Evolutionary conservation across 2,113 vertebrate genomes (phyloP).

Genomic region (Mustela nigripes): DNA sequence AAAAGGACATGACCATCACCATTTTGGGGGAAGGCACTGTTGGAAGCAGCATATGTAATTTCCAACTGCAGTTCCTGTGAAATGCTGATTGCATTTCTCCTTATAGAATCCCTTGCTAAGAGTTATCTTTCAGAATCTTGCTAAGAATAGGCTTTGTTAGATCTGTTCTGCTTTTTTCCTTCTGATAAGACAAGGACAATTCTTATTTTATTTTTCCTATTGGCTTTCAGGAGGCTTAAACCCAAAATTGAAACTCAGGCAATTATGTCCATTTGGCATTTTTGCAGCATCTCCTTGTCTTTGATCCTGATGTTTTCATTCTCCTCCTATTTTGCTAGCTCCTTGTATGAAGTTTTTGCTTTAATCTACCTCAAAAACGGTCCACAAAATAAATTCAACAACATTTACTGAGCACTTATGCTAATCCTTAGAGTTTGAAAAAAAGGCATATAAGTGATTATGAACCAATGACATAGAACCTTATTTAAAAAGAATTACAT

Average conservation of each 20-base stretch:
- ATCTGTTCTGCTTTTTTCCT: background rate
- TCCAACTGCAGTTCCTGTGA: background rate
- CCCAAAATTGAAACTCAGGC: background rate
- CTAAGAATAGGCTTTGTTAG: background rate
- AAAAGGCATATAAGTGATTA: background rate
- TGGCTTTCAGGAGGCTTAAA: background rate
- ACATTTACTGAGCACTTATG: background rate
- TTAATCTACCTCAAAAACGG: constrained; percentile 1
- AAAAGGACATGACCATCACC: background rate
- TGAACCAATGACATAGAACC: background rate
- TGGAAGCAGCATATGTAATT: background rate
- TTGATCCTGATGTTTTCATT: background rate
- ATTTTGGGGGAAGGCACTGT: background rate
- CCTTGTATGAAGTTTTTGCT: constrained; percentile 3
- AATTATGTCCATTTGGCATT: background rate
- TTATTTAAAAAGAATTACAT: background rate
- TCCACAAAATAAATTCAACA: constrained; percentile 4
- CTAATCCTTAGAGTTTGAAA: background rate
- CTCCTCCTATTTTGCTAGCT: background rate
- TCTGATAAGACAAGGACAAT: background rate
- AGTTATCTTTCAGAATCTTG: background rate
- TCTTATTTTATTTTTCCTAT: background rate
- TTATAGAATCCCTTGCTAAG: background rate
- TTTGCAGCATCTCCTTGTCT: background rate
- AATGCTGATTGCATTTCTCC: background rate